Percentiles rank a stretch among this genome's conserved stretches.
phyloP scores from a whole-genome alignment of 2,113 vertebrate species.

The Phainopepla nitens region DNA sequence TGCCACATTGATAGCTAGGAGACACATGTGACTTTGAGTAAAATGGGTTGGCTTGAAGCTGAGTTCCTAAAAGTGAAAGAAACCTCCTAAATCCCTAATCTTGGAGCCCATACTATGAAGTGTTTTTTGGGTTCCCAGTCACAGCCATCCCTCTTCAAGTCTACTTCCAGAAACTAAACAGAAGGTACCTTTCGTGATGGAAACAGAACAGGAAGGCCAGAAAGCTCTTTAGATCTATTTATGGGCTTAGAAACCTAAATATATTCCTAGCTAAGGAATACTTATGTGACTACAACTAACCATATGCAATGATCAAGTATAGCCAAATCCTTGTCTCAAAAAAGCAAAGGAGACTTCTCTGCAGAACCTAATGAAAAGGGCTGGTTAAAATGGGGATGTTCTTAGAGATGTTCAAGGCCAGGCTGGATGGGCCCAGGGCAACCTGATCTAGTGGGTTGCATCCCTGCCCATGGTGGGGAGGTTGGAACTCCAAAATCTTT shows the following conservation, averaged over 20 bases:
- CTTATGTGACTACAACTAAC: not conserved
- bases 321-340: not conserved
- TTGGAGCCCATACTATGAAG: not conserved
- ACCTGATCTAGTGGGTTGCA: not conserved
- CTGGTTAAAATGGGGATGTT: not conserved
- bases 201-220: constrained; percentile 29
- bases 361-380: not conserved
- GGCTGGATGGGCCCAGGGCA: not conserved
- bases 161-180: constrained; percentile 12
- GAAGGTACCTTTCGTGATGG: constrained; percentile 23
- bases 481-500: not conserved
- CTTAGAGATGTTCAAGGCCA: not conserved
- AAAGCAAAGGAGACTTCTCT: not conserved
- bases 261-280: constrained; percentile 27
- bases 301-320: not conserved
- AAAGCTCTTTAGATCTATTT: constrained; percentile 55
- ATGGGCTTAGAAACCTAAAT: constrained; percentile 33
- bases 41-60: not conserved
- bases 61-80: not conserved
- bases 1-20: not conserved
- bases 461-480: not conserved
- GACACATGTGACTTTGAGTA: not conserved
- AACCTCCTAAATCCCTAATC: not conserved
- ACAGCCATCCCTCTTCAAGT: not conserved
- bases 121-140: not conserved